A percentile compares a stretch with the other conserved stretches of the same genome.
These are phyloP conservation scores for Pterostichus madidus DNA, from an alignment of 2,888 invertebrate genomes.

Conservation along the genomic window DNA sequence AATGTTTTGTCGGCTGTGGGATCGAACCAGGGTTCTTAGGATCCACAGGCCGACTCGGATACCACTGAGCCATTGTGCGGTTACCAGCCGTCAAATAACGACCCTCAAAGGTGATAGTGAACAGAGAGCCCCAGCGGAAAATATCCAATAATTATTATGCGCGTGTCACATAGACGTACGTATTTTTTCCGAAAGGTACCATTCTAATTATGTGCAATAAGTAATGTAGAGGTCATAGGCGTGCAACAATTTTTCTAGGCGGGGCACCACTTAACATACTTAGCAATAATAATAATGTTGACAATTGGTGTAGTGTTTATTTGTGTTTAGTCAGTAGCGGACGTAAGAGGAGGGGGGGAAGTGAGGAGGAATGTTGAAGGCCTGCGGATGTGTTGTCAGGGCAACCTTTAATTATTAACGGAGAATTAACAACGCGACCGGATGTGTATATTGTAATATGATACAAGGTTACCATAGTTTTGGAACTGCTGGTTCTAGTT, in stretches of 20 bases:
- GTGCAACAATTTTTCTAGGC: neutral
- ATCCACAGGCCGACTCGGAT: too few species aligned
- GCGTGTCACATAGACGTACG: too few species aligned
- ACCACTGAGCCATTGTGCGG: too few species aligned
- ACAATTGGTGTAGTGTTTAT: neutral
- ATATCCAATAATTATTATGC: too few species aligned
- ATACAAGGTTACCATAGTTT: slow-evolving; percentile 16
- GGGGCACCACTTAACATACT: too few species aligned
- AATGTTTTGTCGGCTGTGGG: too few species aligned
- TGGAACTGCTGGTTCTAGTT: neutral
- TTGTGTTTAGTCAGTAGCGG: slow-evolving; percentile 14
- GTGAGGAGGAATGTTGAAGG: slow-evolving; percentile 33
- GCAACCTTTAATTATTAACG: slow-evolving; percentile 48
- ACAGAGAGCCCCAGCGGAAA: too few species aligned
- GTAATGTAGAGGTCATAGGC: neutral
- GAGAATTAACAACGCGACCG: slow-evolving; percentile 30
- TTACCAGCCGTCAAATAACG: too few species aligned
- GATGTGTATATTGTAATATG: slow-evolving; percentile 3
- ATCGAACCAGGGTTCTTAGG: too few species aligned
- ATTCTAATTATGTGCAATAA: too few species aligned
- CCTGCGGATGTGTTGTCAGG: slow-evolving; percentile 47
- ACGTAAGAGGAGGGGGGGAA: neutral
- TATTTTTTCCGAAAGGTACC: too few species aligned
- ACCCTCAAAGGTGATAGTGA: too few species aligned
- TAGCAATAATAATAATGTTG: slow-evolving; percentile 7